phyloP scores from a whole-genome alignment of 2,888 invertebrate species.

The Diarsia dahlii region DNA sequence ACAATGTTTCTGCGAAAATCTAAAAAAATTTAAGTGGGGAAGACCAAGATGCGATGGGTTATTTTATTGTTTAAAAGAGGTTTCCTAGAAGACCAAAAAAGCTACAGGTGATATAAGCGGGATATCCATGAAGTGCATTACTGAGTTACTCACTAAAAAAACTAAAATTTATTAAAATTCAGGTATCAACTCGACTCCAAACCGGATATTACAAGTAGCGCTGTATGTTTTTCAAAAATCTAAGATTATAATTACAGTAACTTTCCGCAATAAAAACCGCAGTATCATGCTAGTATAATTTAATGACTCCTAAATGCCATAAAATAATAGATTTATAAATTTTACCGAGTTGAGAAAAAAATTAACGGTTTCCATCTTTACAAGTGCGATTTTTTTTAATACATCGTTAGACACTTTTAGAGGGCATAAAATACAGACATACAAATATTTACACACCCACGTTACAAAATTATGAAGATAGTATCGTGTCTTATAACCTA shows the following conservation, averaged over 20 bases:
- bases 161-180: neutral
- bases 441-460: slow-evolving; percentile 75
- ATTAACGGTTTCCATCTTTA: slow-evolving; percentile 49
- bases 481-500: slow-evolving; percentile 79
- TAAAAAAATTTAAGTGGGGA: too few relatives aligned
- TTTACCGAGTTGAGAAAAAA: slow-evolving; percentile 54
- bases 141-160: neutral
- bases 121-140: neutral
- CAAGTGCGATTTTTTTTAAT: slow-evolving; percentile 66
- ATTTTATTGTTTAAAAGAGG: neutral
- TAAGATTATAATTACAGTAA: slow-evolving; percentile 3
- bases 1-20: neutral
- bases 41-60: neutral
- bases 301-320: slow-evolving; percentile 63
- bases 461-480: slow-evolving; percentile 78
- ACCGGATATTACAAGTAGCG: neutral
- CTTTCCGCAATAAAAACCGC: slow-evolving; percentile 56
- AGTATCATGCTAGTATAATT: slow-evolving; percentile 61
- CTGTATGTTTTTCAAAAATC: neutral
- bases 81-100: neutral
- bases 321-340: slow-evolving; percentile 65
- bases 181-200: neutral
- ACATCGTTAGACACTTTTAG: slow-evolving; percentile 66
- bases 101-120: neutral
- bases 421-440: slow-evolving; percentile 69